Percentiles rank a stretch among this genome's conserved stretches.
These are phyloP conservation scores for Stichodactyla mertensii DNA, from an alignment of 64 coral and sea anemone genomes.

Conservation along the genomic window DNA sequence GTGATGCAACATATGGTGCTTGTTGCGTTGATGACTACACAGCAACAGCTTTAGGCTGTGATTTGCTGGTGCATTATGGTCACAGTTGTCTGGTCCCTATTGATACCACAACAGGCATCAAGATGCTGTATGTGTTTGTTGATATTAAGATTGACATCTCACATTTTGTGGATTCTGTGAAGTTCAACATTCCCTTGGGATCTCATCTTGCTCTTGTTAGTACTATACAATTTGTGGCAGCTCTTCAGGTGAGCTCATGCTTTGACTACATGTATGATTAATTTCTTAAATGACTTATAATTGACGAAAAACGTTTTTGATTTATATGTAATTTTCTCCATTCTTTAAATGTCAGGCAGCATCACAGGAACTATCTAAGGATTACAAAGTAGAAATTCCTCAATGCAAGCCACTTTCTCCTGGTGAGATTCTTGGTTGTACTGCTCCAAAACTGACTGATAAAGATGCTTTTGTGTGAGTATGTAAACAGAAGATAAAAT, in stretches of 20 bases:
- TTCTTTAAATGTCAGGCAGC: conserved; percentile 43
- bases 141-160: conserved; percentile 91
- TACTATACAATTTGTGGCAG: conserved; percentile 95
- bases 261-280: too few species aligned
- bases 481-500: neutral
- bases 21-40: conserved; percentile 97
- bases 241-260: conserved; percentile 58
- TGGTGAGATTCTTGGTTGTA: conserved; percentile 95
- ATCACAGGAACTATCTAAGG: conserved; percentile 70
- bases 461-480: conserved; percentile 93
- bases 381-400: conserved; percentile 82
- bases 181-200: conserved; percentile 66
- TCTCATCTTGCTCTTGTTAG: conserved; percentile 73
- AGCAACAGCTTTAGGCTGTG: conserved; percentile 87
- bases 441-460: conserved; percentile 64
- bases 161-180: conserved; percentile 84
- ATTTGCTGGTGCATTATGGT: conserved; percentile 95
- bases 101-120: conserved; percentile 88
- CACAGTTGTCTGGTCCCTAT: conserved; percentile 94
- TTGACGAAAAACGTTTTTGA: too few species aligned
- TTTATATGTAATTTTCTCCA: neutral
- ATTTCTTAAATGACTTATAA: too few species aligned
- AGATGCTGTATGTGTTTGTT: conserved; percentile 99
- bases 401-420: conserved; percentile 97
- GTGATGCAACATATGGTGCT: conserved; percentile 96